Percentiles rank a stretch among this genome's conserved stretches.
Conservation (phyloP, 2,113 vertebrate genomes). For the Morone saxatilis region DNA sequence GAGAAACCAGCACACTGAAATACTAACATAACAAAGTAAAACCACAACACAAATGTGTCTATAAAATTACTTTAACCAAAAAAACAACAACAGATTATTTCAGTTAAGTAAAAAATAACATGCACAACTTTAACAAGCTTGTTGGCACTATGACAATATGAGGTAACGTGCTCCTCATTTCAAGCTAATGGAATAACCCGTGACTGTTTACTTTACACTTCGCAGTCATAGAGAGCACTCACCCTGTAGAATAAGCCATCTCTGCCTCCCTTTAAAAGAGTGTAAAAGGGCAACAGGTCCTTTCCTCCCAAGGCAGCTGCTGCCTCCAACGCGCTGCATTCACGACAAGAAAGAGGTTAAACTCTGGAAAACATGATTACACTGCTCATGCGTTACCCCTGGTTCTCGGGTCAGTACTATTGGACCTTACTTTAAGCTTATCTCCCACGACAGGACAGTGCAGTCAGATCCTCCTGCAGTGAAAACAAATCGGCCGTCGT, state of each 20-base stretch:
- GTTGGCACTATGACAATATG: background rate
- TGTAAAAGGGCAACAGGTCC: conserved; percentile 90
- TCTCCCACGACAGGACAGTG: conserved; percentile 88
- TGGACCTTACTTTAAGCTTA: conserved; percentile 85
- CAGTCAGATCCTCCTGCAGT: conserved; percentile 89
- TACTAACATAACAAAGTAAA: background rate
- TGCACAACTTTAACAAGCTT: background rate
- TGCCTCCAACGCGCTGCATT: conserved; percentile 89
- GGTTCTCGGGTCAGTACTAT: background rate
- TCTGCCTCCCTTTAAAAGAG: conserved; percentile 89
- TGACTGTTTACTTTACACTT: background rate
- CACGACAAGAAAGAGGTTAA: conserved; percentile 28
- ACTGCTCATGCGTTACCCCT: background rate
- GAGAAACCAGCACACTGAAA: background rate
- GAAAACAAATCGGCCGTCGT: conserved; percentile 87
- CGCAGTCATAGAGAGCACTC: conserved; percentile 37
- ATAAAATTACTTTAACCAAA: background rate
- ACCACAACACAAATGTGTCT: background rate
- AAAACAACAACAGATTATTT: background rate
- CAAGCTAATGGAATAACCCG: background rate
- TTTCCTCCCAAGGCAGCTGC: conserved; percentile 89
- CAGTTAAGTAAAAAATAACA: background rate
- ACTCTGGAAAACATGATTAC: background rate
- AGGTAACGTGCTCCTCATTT: background rate
- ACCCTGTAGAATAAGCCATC: conserved; percentile 91